phyloP scores from a whole-genome alignment of 1,140 invertebrate species.

The Hypsibius dujardini region DNA sequence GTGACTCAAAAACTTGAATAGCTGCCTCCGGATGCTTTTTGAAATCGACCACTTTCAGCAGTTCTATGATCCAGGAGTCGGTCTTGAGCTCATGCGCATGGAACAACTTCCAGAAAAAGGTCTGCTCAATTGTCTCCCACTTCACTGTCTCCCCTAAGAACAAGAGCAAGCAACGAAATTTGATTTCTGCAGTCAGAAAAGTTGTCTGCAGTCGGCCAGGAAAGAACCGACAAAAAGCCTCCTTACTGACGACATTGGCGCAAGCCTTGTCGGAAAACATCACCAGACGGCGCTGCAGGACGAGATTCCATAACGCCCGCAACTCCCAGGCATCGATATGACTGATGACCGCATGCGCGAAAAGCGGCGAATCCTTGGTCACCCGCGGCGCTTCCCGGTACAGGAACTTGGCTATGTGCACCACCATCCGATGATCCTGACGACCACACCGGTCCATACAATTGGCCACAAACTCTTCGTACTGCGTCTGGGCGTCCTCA shows the following conservation, averaged over 20 bases:
- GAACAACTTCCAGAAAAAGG: slow-evolving; percentile 84
- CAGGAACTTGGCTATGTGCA: background rate
- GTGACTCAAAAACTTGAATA: background rate
- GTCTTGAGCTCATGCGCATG: slow-evolving; percentile 61
- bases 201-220: background rate
- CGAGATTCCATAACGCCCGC: slow-evolving; percentile 68
- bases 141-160: slow-evolving; percentile 60
- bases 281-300: slow-evolving; percentile 59
- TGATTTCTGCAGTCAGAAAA: slow-evolving; percentile 10
- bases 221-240: background rate
- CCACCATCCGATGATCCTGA: background rate
- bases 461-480: background rate
- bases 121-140: slow-evolving; percentile 93
- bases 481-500: background rate
- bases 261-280: slow-evolving; percentile 39
- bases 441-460: background rate
- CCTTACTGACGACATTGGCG: slow-evolving; percentile 35
- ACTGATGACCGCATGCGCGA: slow-evolving; percentile 67
- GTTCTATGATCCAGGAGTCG: background rate
- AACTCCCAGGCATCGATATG: slow-evolving; percentile 69
- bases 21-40: background rate
- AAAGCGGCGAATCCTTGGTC: slow-evolving; percentile 60
- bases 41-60: background rate
- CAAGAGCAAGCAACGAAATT: slow-evolving; percentile 34
- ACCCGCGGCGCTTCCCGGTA: slow-evolving; percentile 54